These are phyloP conservation scores for Noctuana brunneofusca DNA, from an alignment of 2,888 invertebrate genomes.

Conservation along the genomic window DNA sequence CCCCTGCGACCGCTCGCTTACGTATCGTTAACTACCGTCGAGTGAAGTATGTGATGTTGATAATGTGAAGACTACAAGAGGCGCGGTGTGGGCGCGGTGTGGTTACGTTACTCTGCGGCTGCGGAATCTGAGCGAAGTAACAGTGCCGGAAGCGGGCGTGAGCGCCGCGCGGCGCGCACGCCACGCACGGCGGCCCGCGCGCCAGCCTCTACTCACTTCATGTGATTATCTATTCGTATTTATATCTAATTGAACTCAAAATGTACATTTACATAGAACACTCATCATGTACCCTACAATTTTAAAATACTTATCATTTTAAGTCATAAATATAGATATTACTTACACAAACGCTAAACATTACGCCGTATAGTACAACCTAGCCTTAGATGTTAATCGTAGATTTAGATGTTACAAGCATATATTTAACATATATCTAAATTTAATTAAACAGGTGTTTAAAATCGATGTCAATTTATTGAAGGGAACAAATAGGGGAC, in stretches of 20 bases:
- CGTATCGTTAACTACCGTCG: slow-evolving; percentile 43
- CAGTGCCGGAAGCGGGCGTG: slow-evolving; percentile 50
- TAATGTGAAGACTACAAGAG: slow-evolving; percentile 10
- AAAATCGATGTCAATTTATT: slow-evolving; percentile 49
- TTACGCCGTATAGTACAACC: slow-evolving; percentile 66
- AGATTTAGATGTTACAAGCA: slow-evolving; percentile 65
- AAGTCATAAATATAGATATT: slow-evolving; percentile 79
- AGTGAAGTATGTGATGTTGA: slow-evolving; percentile 44
- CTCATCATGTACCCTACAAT: slow-evolving; percentile 67
- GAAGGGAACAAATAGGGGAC: slow-evolving; percentile 51
- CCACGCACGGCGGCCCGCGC: slow-evolving; percentile 18
- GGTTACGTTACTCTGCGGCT: slow-evolving; percentile 51
- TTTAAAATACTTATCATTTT: slow-evolving; percentile 72
- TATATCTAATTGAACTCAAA: slow-evolving; percentile 71
- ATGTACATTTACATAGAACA: slow-evolving; percentile 78
- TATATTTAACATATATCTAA: slow-evolving; percentile 50
- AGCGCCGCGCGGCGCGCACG: slow-evolving; percentile 36
- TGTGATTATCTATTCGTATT: slow-evolving; percentile 44
- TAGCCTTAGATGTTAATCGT: slow-evolving; percentile 74
- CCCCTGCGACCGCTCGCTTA: slow-evolving; percentile 48
- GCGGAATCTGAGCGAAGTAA: slow-evolving; percentile 76
- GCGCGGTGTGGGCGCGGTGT: slow-evolving; percentile 35
- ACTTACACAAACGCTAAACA: slow-evolving; percentile 60
- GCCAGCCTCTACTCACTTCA: slow-evolving; percentile 36
- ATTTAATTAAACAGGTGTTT: slow-evolving; percentile 53